phyloP scores from a whole-genome alignment of 1,140 invertebrate genomes.

The Zaprionus nigranus region DNA sequence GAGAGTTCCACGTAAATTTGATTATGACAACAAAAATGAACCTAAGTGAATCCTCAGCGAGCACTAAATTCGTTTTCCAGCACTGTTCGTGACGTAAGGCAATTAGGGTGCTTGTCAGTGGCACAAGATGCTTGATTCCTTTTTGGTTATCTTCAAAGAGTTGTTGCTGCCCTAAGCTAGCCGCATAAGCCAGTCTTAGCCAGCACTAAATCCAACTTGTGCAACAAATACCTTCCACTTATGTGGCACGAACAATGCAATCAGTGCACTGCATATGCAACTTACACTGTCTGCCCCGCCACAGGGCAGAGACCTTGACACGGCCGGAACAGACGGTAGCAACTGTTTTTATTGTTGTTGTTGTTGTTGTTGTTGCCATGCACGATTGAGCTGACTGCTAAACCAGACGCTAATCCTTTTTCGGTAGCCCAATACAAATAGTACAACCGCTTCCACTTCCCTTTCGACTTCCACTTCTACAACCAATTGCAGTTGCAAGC shows the following conservation, averaged over 20 bases:
- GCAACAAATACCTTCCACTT: constrained; percentile 14
- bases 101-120: constrained; percentile 8
- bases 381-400: constrained; percentile 69
- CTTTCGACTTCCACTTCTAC: background rate
- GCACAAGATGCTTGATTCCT: background rate
- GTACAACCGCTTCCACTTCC: background rate
- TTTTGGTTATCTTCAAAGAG: constrained; percentile 27
- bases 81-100: background rate
- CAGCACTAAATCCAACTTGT: constrained; percentile 21
- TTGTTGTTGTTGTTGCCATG: constrained; percentile 45
- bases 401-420: constrained; percentile 75
- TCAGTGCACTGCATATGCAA: constrained; percentile 57
- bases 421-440: constrained; percentile 28
- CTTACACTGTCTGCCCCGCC: constrained; percentile 12
- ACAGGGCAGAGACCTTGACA: constrained; percentile 51
- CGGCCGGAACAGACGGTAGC: background rate
- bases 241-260: constrained; percentile 18
- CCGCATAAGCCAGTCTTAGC: constrained; percentile 31
- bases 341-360: constrained; percentile 35
- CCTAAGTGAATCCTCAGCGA: background rate
- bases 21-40: background rate
- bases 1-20: background rate
- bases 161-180: constrained; percentile 16
- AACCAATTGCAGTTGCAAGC: constrained; percentile 4
- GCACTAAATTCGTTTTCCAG: background rate